Percentiles rank a stretch among this genome's conserved stretches.
Evolutionary conservation across 2,113 vertebrate species (phyloP).

Genomic region (Mobula hypostoma): DNA sequence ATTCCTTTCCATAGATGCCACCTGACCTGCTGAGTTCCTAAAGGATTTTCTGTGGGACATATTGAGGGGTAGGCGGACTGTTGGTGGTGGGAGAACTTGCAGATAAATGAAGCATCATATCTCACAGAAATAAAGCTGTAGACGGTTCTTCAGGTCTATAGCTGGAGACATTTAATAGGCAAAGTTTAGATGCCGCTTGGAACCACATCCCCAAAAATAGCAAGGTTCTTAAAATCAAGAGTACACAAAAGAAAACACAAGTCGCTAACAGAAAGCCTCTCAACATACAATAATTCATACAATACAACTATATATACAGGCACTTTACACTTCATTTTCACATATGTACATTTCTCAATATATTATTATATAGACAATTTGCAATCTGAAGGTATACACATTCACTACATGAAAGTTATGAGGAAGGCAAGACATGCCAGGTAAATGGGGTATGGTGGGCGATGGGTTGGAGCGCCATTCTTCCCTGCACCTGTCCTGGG

Average conservation of each 20-base stretch:
- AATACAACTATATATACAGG: slow-evolving; percentile 65
- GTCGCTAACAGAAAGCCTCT: slow-evolving; percentile 5
- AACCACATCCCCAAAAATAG: background rate
- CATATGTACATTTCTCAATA: slow-evolving; percentile 73
- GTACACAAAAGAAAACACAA: slow-evolving; percentile 18
- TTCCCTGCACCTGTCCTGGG: background rate
- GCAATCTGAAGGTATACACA: slow-evolving; percentile 43
- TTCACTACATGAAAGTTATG: slow-evolving; percentile 21
- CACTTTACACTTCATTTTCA: slow-evolving; percentile 71
- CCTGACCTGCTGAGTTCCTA: no score
- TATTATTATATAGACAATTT: slow-evolving; percentile 76
- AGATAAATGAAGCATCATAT: background rate
- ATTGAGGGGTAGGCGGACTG: background rate
- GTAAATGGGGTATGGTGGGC: background rate
- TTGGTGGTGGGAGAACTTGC: background rate
- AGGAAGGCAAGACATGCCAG: background rate
- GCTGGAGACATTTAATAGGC: slow-evolving; percentile 23
- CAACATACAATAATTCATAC: slow-evolving; percentile 3
- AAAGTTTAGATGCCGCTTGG: background rate
- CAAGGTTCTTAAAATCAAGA: background rate
- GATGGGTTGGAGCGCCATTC: background rate
- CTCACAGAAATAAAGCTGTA: background rate
- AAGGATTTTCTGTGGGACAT: no score
- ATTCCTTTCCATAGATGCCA: no score
- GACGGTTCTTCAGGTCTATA: background rate